Base-by-base conservation (phyloP, 2,113 vertebrate genomes). In the Aix galericulata region DNA sequence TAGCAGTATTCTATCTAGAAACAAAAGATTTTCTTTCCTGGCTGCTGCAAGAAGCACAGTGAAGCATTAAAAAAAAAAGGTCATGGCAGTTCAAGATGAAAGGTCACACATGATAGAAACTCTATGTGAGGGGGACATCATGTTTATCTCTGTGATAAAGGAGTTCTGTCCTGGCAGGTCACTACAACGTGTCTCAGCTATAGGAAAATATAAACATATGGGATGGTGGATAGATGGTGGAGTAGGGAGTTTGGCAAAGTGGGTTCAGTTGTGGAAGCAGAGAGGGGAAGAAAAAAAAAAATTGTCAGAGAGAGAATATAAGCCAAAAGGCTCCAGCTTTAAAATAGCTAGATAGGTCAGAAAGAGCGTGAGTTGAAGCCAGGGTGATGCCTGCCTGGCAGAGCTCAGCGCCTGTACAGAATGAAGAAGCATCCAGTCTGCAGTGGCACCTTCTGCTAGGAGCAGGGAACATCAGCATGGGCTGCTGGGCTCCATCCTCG, bases 1-100 rank as follows among this genome's bases (percentile, higher is more conserved):
- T 69, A 74, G 94, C 89, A 60, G 86, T 73, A 91, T 89, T 97
- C 73, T 94, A 58, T 94, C 91, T 32, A 60, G 94, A 97, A 98
- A 98, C 97, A 98, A 98, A 98, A 97, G 97, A 96, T 94, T 91
- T 97, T 98, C 96, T 98, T 97, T 97, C 92, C 89, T 95, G 75
- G 88, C 60, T 89, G 94, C 93, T 94, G 71, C 93, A 82, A 97
- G 95, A 94, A 75, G 88, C 83, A 95, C 82, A 95, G 86, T 94
- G 82, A 73, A 86, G 92, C 94, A 94, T 96, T 97, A 96, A 96
- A 89, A 93, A 91, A 96, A 81, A 74, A 44, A 89, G 95, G 95
- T 97, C 96, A 52, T 20, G 36, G 91, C 76, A 94, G 97, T 97
- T 98, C 97, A 96, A 92, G 86, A 93, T 93, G 96, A 97, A 97